Evolutionary conservation across 2,888 invertebrate species (phyloP), one percentile per base, ranked within the genome.

Genomic region (Elmis aenea): DNA sequence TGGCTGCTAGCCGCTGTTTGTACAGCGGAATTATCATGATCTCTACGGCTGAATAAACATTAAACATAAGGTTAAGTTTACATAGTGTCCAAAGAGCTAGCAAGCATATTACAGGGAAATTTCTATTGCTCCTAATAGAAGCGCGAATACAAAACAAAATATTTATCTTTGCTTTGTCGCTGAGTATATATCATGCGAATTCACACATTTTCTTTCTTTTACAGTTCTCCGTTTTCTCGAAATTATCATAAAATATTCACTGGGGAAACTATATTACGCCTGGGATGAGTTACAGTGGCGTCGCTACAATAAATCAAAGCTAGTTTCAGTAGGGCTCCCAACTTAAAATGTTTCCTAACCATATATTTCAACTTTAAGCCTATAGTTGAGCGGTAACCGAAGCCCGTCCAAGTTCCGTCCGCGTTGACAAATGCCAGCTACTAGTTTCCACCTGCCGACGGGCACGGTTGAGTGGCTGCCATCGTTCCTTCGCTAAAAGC

Each of bases 201-300:
- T 46, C 45, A 32, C 45, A 42, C 46, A 42, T 47, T 41, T 36
- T 45, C 35, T 33, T 31, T 39, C 35, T 40, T 42, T 46, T 39
- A 41, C 37, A 46, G 37, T 42, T 33, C 46, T 31, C 32, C 44
- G 25, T 44, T 48, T 45, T 48, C 46, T 33, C 22, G 35, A 55
- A 57, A 57, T 59, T 59, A 59, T 58, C 59, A 59, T 58, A 57
- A 59, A 59, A 58, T 58, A 59, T 59, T 59, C 59, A 57, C 55
- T 50, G 42, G 52, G 48, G 55, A 56, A 55, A 54, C 54, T 56
- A 47, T 56, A 57, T 59, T 57, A 56, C 54, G 36, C 38, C 36
- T 27, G 51, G 41, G 51, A 59, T 56, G 57, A 56, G 53, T 57
- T 56, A 55, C 51, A 45, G 50, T 47, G 50, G 45, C 41, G 52